A percentile compares a stretch with the other conserved stretches of the same genome.
Evolutionary conservation across 2,888 invertebrate species (phyloP).

Genomic region (Brachyptera risi): DNA sequence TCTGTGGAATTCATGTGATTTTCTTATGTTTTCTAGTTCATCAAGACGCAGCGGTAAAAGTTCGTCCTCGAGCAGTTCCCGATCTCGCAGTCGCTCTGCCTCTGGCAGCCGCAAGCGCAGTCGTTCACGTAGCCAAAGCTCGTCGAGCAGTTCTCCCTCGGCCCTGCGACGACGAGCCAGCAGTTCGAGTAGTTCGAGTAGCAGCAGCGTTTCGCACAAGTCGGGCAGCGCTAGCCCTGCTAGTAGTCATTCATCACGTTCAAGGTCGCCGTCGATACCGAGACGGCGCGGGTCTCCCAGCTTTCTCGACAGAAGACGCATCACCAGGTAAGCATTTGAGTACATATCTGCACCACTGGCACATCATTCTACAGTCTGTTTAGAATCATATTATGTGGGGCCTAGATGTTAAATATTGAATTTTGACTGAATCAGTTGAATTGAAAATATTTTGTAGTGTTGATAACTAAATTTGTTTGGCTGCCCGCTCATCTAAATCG

Average conservation of each 20-base stretch:
- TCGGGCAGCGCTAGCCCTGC: constrained; percentile 15
- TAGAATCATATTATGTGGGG: no score
- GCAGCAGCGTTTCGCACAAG: constrained; percentile 52
- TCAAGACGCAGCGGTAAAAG: constrained; percentile 29
- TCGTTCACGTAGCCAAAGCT: constrained; percentile 41
- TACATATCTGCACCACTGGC: no score
- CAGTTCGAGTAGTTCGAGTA: constrained; percentile 49
- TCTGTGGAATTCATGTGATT: background rate
- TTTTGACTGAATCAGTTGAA: no score
- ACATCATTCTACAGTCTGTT: no score
- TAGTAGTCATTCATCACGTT: constrained; percentile 42
- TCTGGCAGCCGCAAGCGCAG: constrained; percentile 38
- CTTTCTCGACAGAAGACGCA: constrained; percentile 87
- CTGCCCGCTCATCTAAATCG: no score
- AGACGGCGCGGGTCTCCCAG: constrained; percentile 90
- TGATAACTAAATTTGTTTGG: no score
- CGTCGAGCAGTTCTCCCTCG: constrained; percentile 41
- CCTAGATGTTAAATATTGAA: no score
- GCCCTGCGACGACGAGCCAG: constrained; percentile 51
- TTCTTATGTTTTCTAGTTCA: constrained; percentile 23
- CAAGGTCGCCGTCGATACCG: constrained; percentile 85
- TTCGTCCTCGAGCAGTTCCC: constrained; percentile 33
- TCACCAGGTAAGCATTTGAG: constrained; percentile 91
- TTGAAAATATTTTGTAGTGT: no score
- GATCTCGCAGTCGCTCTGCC: constrained; percentile 36